A percentile compares a stretch with the other conserved stretches of the same genome.
phyloP scores from a whole-genome alignment of 2,888 invertebrate species.

The Lampropteryx suffumata region DNA sequence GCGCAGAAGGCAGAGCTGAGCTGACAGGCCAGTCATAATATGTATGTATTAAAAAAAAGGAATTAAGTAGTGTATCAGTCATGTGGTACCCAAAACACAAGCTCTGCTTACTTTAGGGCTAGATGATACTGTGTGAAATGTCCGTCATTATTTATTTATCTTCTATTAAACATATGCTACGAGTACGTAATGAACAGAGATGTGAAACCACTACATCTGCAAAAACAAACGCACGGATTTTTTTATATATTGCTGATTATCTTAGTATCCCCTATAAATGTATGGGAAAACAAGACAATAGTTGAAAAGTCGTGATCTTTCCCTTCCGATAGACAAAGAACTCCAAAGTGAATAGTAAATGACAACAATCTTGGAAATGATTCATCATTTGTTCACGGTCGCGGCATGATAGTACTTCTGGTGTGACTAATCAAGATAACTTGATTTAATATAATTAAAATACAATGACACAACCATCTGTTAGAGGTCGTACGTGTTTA shows the following conservation, averaged over 20 bases:
- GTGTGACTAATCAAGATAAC: constrained; percentile 41
- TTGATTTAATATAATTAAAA: constrained; percentile 22
- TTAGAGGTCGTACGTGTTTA: constrained; percentile 13
- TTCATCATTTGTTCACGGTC: constrained; percentile 49
- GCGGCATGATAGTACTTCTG: constrained; percentile 27
- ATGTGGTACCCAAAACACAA: too few species aligned
- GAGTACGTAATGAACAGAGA: too few species aligned
- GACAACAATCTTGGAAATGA: constrained; percentile 39
- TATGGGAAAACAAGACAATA: constrained; percentile 25
- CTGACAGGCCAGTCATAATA: too few species aligned
- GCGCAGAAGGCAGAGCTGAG: too few species aligned
- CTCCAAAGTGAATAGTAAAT: constrained; percentile 13
- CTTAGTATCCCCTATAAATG: constrained; percentile 11
- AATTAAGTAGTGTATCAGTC: too few species aligned
- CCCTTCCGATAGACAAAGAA: constrained; percentile 20
- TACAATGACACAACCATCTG: constrained; percentile 10
- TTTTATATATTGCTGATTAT: constrained; percentile 16
- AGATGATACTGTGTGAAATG: too few species aligned
- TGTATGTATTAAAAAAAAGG: too few species aligned
- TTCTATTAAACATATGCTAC: too few species aligned
- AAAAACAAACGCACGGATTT: too few species aligned
- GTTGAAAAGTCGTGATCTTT: constrained; percentile 23
- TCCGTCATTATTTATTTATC: too few species aligned
- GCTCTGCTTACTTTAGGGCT: too few species aligned
- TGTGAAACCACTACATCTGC: too few species aligned